Base-by-base conservation (phyloP, 2,113 vertebrate species). In the Oriolus oriolus region DNA sequence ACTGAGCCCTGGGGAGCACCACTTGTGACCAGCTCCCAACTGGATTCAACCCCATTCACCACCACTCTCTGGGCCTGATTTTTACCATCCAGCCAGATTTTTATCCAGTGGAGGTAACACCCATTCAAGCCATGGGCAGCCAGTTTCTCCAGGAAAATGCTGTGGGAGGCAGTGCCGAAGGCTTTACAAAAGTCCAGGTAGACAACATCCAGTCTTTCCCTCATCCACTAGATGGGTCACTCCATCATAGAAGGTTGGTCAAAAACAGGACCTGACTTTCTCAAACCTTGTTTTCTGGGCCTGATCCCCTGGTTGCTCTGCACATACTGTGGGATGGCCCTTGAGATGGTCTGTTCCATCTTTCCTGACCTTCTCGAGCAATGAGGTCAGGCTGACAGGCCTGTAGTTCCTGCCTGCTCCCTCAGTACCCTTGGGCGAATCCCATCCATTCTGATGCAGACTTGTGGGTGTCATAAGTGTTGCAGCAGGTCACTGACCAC, bases 321-420 rank as follows among this genome's bases (percentile, higher is more conserved):
- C 37, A 59, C 0, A 0, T 22, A 11, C 30, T 27, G 13, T 33
- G 13, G 33, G 15, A 63, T 56, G 49, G 49, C 7, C 13, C 9
- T 57, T 42, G 50, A 17, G 22, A 37, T 6, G 4, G 3, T 42
- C 27, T 50, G 17, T 16, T 42, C 27, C 18, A 42, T 37, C 30
- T 42, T 49, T n/a, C 59, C 70, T 49, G 42, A 56, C 18, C 4
- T 56, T 42, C 12, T 9, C 64, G 22, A 8, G 27, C 35, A 28
- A 3, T 0, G 6, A 63, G 13, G 13, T 64, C 49, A 63, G 35
- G 28, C 16, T 63, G 49, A 8, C 42, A 39, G 23, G 13, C 4
- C 22, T 70, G 19, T 21, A 70, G 35, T 13, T 77, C 22, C 27
- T 17, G 17, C 13, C 20, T 39, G 49, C 10, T 63, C 21, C 28